These are phyloP conservation scores for Neopipo cinnamomea DNA, from an alignment of 2,113 vertebrate genomes.

Conservation along the genomic window DNA sequence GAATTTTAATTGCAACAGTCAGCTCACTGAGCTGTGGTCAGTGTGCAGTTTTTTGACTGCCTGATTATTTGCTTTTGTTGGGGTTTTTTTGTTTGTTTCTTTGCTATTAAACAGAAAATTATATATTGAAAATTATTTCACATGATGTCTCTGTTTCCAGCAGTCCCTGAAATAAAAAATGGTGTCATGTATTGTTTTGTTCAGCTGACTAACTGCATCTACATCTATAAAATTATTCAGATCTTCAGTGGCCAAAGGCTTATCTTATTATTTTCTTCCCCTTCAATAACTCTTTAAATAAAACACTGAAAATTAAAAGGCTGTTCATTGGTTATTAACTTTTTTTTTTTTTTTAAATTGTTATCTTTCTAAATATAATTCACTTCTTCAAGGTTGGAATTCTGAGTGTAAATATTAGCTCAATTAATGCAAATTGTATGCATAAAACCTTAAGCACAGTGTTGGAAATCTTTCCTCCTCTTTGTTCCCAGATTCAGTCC, in stretches of 20 bases:
- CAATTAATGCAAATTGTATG: neutral
- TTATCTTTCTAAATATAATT: constrained; percentile 15
- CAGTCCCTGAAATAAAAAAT: constrained; percentile 22
- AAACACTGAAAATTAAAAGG: constrained; percentile 4
- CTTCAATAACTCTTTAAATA: constrained; percentile 18
- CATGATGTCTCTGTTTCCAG: neutral
- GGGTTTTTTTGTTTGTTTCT: neutral
- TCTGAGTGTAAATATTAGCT: constrained; percentile 34
- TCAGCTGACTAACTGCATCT: constrained; percentile 24
- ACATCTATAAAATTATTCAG: neutral
- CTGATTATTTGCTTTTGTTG: neutral
- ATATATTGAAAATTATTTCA: neutral
- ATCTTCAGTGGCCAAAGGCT: constrained; percentile 11
- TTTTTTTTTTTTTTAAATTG: neutral
- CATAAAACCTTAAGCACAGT: neutral
- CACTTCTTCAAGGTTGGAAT: neutral
- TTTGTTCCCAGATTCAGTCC: neutral
- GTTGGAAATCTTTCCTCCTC: neutral
- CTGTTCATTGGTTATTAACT: neutral
- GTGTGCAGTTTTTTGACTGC: neutral
- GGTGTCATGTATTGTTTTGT: neutral
- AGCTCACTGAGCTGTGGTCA: neutral
- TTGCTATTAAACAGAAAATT: neutral
- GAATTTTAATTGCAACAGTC: neutral
- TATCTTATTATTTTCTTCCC: constrained; percentile 44